Base-by-base conservation (phyloP, 2,797 vertebrate species). In the Halcyon chelicuti region DNA sequence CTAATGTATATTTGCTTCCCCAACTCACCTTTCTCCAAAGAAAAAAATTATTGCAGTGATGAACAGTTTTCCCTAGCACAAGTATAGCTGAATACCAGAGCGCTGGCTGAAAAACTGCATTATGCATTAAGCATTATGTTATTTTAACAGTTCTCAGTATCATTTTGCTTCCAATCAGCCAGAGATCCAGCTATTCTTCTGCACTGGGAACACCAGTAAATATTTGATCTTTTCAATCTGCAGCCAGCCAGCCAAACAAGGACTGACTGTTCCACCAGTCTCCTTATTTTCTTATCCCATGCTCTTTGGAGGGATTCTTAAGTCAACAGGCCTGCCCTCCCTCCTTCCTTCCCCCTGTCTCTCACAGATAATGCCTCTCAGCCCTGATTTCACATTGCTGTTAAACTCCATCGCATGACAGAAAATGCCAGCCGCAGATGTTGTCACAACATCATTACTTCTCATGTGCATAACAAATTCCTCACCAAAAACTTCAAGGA, bases 181-280 rank as follows among this genome's bases (percentile, higher is more conserved):
- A 94, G 88, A 93, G 71, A 96, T 85, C 86, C 83, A 82, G 74
- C 49, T 92, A 74, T 82, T 86, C 85, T 72, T 81, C 88, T 82
- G 93, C 42, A 26, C 67, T 92, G 90, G 92, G 86, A 93, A 57
- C 71, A 85, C 91, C 61, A 46, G 91, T 82, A 96, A 97, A 95
- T 96, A 96, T 96, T 96, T 97, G 96, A 82, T 89, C 88, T 95
- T 89, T 58, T 85, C 91, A 93, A 29, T 79, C 92, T 74, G 46
- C 80, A 89, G 57, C 47, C 96, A 93, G 80, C 20, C 91, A 94
- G 78, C 83, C 71, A 89, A 93, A 95, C 81, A 94, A 82, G 93
- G 92, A 93, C 83, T 94, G 67, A 79, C 74, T 88, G 74, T 92
- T 90, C 77, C 40, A 94, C 93, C 68, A 80, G 88, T 14, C 68